Base-by-base conservation (phyloP, 2,888 invertebrate species). In the Hoplodrina blanda region DNA sequence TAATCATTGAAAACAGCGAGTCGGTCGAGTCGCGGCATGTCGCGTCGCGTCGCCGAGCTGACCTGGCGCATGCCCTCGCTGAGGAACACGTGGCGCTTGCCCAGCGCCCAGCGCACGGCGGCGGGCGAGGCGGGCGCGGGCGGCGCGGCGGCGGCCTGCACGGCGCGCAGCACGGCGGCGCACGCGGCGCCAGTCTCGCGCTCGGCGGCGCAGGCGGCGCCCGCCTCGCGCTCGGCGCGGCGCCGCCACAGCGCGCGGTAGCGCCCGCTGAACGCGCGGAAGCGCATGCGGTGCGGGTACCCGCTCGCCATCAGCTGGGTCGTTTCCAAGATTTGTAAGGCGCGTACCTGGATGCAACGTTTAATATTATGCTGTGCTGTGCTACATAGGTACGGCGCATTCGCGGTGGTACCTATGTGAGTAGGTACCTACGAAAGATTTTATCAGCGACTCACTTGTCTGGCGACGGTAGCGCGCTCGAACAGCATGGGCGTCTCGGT, bases 221-320 rank as follows among this genome's bases (percentile, higher is more conserved):
- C 90, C 25, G 25, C 2, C 69, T 97, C 96, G 84, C 97, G 96
- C 85, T 97, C 97, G 65, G 70, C 88, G 78, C 41, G 11, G 97
- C 97, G 98, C n/a, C 98, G 97, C 66, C 98, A 98, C 85, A 99
- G 95, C 89, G 98, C 97, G 82, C 98, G 97, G 95, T 99, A 99
- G 41, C 99, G 97, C 1, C 97, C 97, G 90, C 98, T 98, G 94
- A 99, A 99, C 50, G 98, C 98, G 91, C 98, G 99, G 94, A 99
- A 99, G 33, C 99, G 97, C 98, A 99, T 98, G 85, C 99, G 97
- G 92, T 99, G 99, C 37, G 99, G 99, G 93, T 98, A 99, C 11
- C 99, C 99, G 87, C 98, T 98, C 17, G 99, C 98, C 99, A 99
- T 99, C 74, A 99, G 95, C 92, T 99, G 99, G 20, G 99, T 98